These are phyloP conservation scores for Spatulosminthurus flaviceps DNA, from an alignment of 2,888 invertebrate genomes.

Conservation along the genomic window DNA sequence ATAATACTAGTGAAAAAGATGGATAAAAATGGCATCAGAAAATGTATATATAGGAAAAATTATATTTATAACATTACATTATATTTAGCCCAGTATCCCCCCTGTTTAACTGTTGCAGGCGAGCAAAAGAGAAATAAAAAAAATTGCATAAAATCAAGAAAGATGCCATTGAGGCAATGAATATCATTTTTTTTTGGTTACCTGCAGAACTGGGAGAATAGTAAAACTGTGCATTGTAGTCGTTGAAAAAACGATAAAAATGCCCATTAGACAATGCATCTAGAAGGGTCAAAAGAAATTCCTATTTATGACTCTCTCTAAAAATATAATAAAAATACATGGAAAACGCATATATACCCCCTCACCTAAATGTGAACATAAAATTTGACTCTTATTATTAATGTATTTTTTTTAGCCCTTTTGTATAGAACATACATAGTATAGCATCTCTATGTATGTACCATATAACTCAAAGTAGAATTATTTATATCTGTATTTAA, in stretches of 20 bases:
- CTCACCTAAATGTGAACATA: neutral
- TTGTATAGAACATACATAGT: neutral
- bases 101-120: neutral
- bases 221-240: constrained; percentile 52
- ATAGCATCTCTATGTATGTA: neutral
- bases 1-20: too few relatives aligned
- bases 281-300: constrained; percentile 41
- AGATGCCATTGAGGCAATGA: neutral
- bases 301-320: neutral
- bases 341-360: neutral
- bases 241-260: constrained; percentile 48
- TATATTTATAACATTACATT: neutral
- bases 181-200: constrained; percentile 34
- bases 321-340: constrained; percentile 4
- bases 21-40: neutral
- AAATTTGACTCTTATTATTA: too few relatives aligned
- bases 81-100: neutral
- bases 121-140: neutral
- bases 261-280: constrained; percentile 52
- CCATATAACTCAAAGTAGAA: too few relatives aligned
- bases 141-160: neutral
- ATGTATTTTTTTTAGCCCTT: too few relatives aligned
- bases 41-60: neutral
- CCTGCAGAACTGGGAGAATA: constrained; percentile 49
- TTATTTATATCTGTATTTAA: too few relatives aligned